Percentiles rank a stretch among this genome's conserved stretches.
phyloP scores from a whole-genome alignment of 2,113 vertebrate species.

The Chlorocebus sabaeus region DNA sequence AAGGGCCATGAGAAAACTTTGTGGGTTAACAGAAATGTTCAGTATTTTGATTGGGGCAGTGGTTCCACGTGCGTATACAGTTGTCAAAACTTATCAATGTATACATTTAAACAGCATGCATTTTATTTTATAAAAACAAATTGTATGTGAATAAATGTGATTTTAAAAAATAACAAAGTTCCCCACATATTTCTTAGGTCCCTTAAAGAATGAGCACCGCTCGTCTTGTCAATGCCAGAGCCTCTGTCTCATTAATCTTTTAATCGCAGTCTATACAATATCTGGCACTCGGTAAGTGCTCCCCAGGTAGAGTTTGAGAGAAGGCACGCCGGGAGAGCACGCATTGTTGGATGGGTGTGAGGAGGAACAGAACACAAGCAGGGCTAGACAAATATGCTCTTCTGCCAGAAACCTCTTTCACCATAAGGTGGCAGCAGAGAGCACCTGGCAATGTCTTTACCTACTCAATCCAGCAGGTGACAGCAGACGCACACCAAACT shows the following conservation, averaged over 20 bases:
- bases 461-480: conserved; percentile 2
- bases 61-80: neutral
- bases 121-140: neutral
- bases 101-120: neutral
- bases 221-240: neutral
- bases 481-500: conserved; percentile 31
- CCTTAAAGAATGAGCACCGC: neutral
- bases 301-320: neutral
- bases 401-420: neutral
- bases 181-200: neutral
- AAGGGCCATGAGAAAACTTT: neutral
- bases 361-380: neutral
- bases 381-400: neutral
- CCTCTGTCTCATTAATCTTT: neutral
- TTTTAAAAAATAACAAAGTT: neutral
- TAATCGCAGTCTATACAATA: neutral
- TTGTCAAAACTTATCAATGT: neutral
- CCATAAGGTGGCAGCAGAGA: conserved; percentile 29
- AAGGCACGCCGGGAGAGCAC: neutral
- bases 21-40: neutral
- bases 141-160: neutral
- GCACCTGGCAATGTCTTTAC: neutral
- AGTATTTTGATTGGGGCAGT: neutral
- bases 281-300: neutral
- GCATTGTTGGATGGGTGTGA: accelerated